phyloP scores from a whole-genome alignment of 2,113 vertebrate species.

The Trinectes maculatus region DNA sequence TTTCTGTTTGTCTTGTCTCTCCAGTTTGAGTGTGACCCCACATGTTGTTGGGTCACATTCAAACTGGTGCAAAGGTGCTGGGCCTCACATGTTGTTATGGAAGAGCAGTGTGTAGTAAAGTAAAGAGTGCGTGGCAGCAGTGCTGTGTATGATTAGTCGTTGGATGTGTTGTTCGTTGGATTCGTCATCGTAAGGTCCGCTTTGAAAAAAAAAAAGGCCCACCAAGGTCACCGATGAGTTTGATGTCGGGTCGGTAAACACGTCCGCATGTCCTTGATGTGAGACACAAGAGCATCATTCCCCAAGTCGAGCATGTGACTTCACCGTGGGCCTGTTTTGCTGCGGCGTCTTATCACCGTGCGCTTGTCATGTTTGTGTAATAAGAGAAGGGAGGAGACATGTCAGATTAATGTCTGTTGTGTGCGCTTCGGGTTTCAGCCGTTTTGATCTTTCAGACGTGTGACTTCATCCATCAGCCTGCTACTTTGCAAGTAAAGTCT shows the following conservation, averaged over 20 bases:
- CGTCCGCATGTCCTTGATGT: slow-evolving; percentile 22
- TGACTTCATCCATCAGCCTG: slow-evolving; percentile 23
- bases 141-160: slow-evolving; percentile 1
- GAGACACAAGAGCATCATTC: slow-evolving; percentile 31
- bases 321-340: slow-evolving; percentile 1
- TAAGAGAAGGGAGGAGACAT: slow-evolving; percentile 8
- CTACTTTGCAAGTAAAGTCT: neutral
- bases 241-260: slow-evolving; percentile 29
- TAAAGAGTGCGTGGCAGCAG: neutral
- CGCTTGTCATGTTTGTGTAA: slow-evolving; percentile 51
- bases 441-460: slow-evolving; percentile 49
- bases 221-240: slow-evolving; percentile 1
- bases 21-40: no score
- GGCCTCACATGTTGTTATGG: slow-evolving; percentile 1
- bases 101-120: no score
- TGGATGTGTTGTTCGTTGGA: neutral
- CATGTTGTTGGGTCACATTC: slow-evolving; percentile 40
- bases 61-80: neutral
- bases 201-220: no score
- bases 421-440: slow-evolving; percentile 41
- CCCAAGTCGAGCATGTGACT: slow-evolving; percentile 39
- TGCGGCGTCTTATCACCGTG: slow-evolving; percentile 11
- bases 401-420: slow-evolving; percentile 14
- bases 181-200: no score
- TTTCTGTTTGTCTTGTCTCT: no score